Base-by-base conservation (phyloP, 1,140 invertebrate species). In the Drosophila tani region DNA sequence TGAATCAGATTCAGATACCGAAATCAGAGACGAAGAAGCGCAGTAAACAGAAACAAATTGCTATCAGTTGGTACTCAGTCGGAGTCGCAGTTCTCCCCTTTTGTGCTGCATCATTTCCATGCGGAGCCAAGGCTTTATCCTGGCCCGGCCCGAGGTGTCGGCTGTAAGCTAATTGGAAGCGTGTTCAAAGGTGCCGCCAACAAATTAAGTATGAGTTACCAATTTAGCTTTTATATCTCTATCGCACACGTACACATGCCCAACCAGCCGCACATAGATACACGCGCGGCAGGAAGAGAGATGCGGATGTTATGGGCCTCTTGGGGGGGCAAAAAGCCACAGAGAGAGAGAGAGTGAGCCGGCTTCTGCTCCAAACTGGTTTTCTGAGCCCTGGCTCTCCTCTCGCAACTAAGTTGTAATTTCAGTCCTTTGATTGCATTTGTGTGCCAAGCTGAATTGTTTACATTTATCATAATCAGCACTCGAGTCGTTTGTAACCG, bases 141-240 rank as follows among this genome's bases (percentile, higher is more conserved):
- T 85, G 80, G 73, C 63, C 55, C 56, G 49, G 74, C 75, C 71
- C 79, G 77, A 93, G 92, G 92, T 93, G 92, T 93, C 92, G 92
- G 92, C 91, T 92, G 81, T 91, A 88, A 92, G 92, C 92, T 93
- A 93, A 93, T 93, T 93, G 92, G 92, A 92, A 87, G 91, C 81
- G 68, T 82, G 86, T 92, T 93, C 92, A 93, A 93, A 92, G 91
- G 67, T 65, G 79, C 92, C 91, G 92, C 82, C 82, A 91, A 88
- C 91, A 91, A 92, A 92, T 93, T 92, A 92, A 92, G 91, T 92
- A 92, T 91, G 91, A 91, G 92, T 92, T 92, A 92, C 92, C 91
- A 92, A 93, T 91, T 92, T 92, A 92, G 82, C 80, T 92, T 92
- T 92, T 92, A 93, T 93, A 93, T 92, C 92, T 93, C 91, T 93